Base-by-base conservation (phyloP, 1,140 invertebrate species). In the Drosophila yakuba region DNA sequence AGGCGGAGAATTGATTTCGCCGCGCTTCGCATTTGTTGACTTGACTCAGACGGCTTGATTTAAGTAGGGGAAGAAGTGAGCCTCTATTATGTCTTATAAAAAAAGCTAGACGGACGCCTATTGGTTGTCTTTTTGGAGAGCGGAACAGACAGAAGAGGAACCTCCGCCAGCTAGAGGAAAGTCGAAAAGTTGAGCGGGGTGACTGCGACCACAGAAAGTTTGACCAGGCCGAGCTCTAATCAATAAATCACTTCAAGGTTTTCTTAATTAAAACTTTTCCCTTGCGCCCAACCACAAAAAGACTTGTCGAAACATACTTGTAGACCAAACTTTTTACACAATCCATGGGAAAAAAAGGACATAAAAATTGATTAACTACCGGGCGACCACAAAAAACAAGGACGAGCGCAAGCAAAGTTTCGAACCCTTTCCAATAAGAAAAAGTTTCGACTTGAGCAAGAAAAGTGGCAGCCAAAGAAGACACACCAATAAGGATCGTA, bases 221-320 rank as follows among this genome's bases (percentile, higher is more conserved):
- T 60, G 56, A 74, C 75, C 77, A 52, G 32, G 58, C 54, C 61
- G 58, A 45, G 41, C 44, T 78, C 78, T 89, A 91, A 91, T 91
- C 90, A 85, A 91, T 91, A 91, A 91, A 91, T 91, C 90, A 91
- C 90, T 90, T 91, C 83, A 91, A 91, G 90, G 90, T 85, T 91
- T 91, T 91, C 90, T 91, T 91, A 91, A 91, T 91, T 91, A 91
- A 91, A 91, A 91, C 54, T 91, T 91, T 89, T 82, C 63, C 78
- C 56, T 77, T 67, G 69, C 58, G 54, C 74, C 73, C 69, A 72
- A 78, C 84, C 85, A 89, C 76, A 89, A 78, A 71, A 62, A 78
- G 80, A 54, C 63, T 75, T 60, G 54, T 52, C 15, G 6, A 12
- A 69, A 50, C 67, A 71, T 71, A 71, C 67, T 71, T 71, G 67